phyloP scores from a whole-genome alignment of 1,140 invertebrate genomes.

The Arion vulgaris region DNA sequence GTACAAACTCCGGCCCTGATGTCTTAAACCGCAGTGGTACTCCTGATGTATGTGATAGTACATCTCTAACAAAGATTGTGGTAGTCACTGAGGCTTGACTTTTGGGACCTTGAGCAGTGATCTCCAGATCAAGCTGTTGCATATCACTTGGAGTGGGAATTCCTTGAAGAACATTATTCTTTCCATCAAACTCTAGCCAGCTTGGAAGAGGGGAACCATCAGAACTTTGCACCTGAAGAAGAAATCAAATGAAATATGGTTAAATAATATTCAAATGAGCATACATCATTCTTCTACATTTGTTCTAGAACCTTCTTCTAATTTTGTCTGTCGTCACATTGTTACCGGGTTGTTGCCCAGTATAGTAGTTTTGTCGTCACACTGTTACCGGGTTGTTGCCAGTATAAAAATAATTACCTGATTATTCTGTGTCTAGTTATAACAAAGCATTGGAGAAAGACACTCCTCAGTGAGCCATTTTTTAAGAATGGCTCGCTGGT shows the following conservation, averaged over 20 bases:
- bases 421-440: too few relatives aligned
- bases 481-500: too few relatives aligned
- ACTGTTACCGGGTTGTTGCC: too few relatives aligned
- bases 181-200: slow-evolving; percentile 71
- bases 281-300: too few relatives aligned
- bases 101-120: slow-evolving; percentile 66
- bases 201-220: slow-evolving; percentile 66
- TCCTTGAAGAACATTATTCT: slow-evolving; percentile 74
- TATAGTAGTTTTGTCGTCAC: too few relatives aligned
- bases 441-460: too few relatives aligned
- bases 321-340: too few relatives aligned
- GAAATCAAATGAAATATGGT: slow-evolving; percentile 21
- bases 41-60: slow-evolving; percentile 40
- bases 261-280: too few relatives aligned
- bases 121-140: slow-evolving; percentile 77
- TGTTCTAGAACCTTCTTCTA: too few relatives aligned
- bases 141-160: slow-evolving; percentile 76
- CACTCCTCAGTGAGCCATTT: too few relatives aligned
- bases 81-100: slow-evolving; percentile 59
- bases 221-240: slow-evolving; percentile 71
- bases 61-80: slow-evolving; percentile 58
- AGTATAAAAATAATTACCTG: too few relatives aligned
- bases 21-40: slow-evolving; percentile 38
- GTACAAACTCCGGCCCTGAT: slow-evolving; percentile 51
- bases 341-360: too few relatives aligned